Percentiles rank a stretch among this genome's conserved stretches.
Evolutionary conservation across 2,888 invertebrate species (phyloP).

Genomic region (Morpho helenor): DNA sequence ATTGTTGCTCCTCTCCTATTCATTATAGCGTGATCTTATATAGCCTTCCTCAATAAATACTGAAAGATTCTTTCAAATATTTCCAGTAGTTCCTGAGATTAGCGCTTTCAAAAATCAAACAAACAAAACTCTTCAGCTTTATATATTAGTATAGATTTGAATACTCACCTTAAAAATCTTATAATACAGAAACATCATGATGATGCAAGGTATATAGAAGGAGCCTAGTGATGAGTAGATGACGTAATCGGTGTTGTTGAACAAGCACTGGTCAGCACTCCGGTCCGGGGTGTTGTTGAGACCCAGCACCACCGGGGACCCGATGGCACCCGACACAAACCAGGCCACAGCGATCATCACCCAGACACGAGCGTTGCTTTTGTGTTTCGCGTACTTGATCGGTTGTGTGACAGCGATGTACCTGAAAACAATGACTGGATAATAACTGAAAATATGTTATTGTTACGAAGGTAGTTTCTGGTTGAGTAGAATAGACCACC

Average conservation of each 20-base stretch:
- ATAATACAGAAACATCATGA: constrained; percentile 99
- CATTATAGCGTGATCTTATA: no score
- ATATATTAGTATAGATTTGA: no score
- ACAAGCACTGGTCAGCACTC: constrained; percentile 91
- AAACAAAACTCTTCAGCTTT: no score
- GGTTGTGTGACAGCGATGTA: constrained; percentile 99
- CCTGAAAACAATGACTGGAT: constrained; percentile 73
- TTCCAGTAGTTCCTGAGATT: no score
- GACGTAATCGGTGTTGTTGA: constrained; percentile 98
- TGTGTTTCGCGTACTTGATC: constrained; percentile 99
- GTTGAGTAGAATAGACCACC: no score
- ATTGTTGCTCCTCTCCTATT: no score
- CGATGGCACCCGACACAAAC: constrained; percentile 95
- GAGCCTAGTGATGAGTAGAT: constrained; percentile 98
- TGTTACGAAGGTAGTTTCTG: no score
- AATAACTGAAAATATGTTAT: no score
- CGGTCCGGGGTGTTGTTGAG: constrained; percentile 95
- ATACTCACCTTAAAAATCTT: constrained; percentile 95
- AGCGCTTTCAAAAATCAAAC: no score
- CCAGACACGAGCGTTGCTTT: constrained; percentile 96
- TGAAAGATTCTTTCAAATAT: no score
- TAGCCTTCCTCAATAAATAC: no score
- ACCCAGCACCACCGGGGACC: constrained; percentile 96
- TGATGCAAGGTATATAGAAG: constrained; percentile 98
- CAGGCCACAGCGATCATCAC: constrained; percentile 97